Evolutionary conservation across 2,797 vertebrate species (phyloP), one percentile per base, ranked within the genome.

Genomic region (Alca torda): DNA sequence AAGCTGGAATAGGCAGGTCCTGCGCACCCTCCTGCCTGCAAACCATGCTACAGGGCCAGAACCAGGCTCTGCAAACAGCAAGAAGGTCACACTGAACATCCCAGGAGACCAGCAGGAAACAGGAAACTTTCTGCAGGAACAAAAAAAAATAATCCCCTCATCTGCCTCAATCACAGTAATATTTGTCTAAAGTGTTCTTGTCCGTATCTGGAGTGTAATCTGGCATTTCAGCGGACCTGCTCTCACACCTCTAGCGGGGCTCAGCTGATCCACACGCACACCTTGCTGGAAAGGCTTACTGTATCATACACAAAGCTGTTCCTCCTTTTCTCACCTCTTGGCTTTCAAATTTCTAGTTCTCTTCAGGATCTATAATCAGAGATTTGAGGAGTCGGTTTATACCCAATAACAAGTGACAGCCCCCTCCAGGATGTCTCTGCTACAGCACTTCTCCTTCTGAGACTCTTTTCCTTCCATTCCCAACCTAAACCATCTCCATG

Each of bases 111-210:
- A 60, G 35, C 25, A 45, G 8, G 45, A 80, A 85, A n/a, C 82
- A 87, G 60, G 85, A 91, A 94, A 77, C 83, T 63, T 94, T 31
- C 79, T 56, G n/a, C 69, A 90, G 41, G 60, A 80, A 67, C 39
- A 91, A 72, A 48, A 69, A 39, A 4, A 46, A 23, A 23, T 30
- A 43, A 35, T 3, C 61, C 39, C 80, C 80, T 86, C 83, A 77
- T 94, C 85, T 87, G 48, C 31, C 64, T 85, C 79, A 46, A 54
- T 79, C 46, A 23, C 70, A 83, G 79, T 4, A 74, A 69, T 63
- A 56, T 24, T 51, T 77, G 76, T 69, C 80, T 76, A 37, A 74
- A 80, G 73, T 1, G 56, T 91, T 89, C 89, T 78, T 28, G 56
- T 8, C 17, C 0, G 0, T 84, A 81, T 59, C 89, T 72, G 63